Conservation (phyloP, 1,140 invertebrate genomes). For the Anthonomus grandis region DNA sequence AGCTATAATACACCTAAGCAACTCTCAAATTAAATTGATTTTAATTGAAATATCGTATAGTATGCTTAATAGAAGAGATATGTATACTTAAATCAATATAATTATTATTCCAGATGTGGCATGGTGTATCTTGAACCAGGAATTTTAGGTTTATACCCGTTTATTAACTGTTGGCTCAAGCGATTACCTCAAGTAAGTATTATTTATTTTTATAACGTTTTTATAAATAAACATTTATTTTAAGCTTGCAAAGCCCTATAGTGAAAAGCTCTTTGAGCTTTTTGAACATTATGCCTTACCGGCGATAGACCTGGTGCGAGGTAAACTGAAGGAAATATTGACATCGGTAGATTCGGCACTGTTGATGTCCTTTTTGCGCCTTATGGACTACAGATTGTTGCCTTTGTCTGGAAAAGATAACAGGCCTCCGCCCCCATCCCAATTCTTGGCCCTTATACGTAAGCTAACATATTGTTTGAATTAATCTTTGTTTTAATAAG, state of each 20-base stretch:
- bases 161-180: conserved; percentile 45
- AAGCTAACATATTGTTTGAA: conserved; percentile 35
- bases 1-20: too few species aligned
- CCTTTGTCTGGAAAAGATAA: conserved; percentile 57
- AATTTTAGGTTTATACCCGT: conserved; percentile 59
- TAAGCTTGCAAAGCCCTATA: conserved; percentile 38
- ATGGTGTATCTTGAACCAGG: conserved; percentile 78
- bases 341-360: conserved; percentile 57
- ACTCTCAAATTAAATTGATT: too few species aligned
- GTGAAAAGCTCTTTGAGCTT: conserved; percentile 45
- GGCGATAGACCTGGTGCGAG: conserved; percentile 52
- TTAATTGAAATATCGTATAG: too few species aligned
- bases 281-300: conserved; percentile 61
- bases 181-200: conserved; percentile 35
- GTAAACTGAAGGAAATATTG: conserved; percentile 54
- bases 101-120: conserved; percentile 55
- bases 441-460: conserved; percentile 55
- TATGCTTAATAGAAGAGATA: too few species aligned
- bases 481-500: too few species aligned
- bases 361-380: conserved; percentile 56
- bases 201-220: too few species aligned
- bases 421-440: conserved; percentile 51
- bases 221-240: too few species aligned
- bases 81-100: too few species aligned
- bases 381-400: conserved; percentile 57